phyloP scores from a whole-genome alignment of 2,797 vertebrate genomes.

The Anabacerthia variegaticeps region DNA sequence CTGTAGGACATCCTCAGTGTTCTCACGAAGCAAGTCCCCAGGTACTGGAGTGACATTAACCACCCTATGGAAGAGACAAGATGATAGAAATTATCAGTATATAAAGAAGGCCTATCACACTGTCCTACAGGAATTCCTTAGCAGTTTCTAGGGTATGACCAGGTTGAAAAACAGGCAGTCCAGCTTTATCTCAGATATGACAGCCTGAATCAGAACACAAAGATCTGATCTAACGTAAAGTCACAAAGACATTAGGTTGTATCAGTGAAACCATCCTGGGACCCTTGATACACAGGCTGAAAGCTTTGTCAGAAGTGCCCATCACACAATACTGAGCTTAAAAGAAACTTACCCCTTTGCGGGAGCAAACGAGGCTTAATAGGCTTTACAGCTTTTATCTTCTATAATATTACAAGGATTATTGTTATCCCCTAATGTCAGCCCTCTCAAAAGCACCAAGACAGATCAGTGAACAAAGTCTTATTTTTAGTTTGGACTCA shows the following conservation, averaged over 20 bases:
- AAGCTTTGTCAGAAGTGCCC: not conserved
- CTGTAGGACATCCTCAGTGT: slow-evolving; percentile 95
- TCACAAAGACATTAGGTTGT: not conserved
- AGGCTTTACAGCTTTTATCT: not conserved
- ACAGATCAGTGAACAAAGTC: not conserved
- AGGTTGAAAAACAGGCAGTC: not conserved
- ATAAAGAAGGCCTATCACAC: not conserved
- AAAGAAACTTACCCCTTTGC: not conserved
- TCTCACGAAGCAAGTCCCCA: slow-evolving; percentile 91
- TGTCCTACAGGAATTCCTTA: not conserved
- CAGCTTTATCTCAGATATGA: not conserved
- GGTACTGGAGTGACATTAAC: slow-evolving; percentile 89
- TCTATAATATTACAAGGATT: not conserved
- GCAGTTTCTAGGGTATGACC: not conserved
- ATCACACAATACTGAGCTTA: not conserved
- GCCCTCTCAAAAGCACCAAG: not conserved
- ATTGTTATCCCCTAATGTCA: not conserved
- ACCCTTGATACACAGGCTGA: not conserved
- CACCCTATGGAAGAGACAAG: slow-evolving; percentile 74
- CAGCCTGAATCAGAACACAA: not conserved
- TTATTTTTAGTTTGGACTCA: not conserved
- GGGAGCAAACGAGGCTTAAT: not conserved
- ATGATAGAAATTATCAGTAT: not conserved
- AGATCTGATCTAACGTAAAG: not conserved
- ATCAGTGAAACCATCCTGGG: not conserved